These are phyloP conservation scores for Alauda arvensis DNA, from an alignment of 2,797 vertebrate species.

Conservation along the genomic window DNA sequence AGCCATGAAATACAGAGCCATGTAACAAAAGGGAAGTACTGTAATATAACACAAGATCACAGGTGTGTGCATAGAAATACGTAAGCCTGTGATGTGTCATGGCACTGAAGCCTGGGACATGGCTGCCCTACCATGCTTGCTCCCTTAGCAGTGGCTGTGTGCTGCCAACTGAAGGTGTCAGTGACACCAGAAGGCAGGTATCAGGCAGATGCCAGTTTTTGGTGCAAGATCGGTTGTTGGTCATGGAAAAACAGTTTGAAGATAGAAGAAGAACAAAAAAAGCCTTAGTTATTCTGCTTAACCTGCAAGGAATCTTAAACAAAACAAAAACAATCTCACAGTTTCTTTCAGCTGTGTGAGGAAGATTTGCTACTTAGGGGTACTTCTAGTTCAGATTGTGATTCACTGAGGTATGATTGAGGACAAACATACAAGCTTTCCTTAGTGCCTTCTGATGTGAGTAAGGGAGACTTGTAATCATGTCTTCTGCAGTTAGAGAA, in stretches of 20 bases:
- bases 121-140: background rate
- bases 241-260: background rate
- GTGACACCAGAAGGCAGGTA: background rate
- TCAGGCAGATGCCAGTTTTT: background rate
- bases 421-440: background rate
- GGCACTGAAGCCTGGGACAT: background rate
- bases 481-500: background rate
- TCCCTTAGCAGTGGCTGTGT: background rate
- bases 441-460: background rate
- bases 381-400: background rate
- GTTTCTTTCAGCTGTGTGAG: background rate
- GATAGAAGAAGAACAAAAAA: background rate
- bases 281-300: background rate
- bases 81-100: background rate
- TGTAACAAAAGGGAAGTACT: background rate
- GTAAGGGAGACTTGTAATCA: background rate
- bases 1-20: background rate
- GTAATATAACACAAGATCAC: background rate
- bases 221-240: background rate
- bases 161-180: background rate
- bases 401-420: background rate
- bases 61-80: background rate
- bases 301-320: background rate
- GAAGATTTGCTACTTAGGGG: background rate
- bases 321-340: background rate